Conservation (phyloP, 2,113 vertebrate genomes). For the Marmota flaviventris region DNA sequence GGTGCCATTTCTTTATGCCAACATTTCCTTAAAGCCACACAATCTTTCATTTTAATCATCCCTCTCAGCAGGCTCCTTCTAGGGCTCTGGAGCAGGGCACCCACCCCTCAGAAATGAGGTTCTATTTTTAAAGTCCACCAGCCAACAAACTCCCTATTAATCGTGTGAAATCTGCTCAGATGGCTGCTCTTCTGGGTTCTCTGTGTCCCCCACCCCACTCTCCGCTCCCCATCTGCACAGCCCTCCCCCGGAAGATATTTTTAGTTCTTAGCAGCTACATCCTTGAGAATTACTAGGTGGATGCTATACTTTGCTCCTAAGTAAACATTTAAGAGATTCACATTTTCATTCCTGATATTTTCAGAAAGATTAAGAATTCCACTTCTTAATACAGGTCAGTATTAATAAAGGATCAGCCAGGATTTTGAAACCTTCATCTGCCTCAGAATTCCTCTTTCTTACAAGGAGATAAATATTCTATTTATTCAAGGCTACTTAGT, state of each 20-base stretch:
- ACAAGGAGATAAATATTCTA: background rate
- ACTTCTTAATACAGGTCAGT: background rate
- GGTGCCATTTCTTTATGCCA: conserved; percentile 84
- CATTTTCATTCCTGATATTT: conserved; percentile 59
- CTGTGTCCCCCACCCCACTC: background rate
- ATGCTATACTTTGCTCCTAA: conserved; percentile 70
- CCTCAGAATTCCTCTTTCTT: background rate
- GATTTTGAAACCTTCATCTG: conserved; percentile 1
- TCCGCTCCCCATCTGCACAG: conserved; percentile 77
- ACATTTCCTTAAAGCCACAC: conserved; percentile 81
- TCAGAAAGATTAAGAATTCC: background rate
- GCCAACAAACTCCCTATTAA: conserved; percentile 78
- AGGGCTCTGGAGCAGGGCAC: conserved; percentile 65
- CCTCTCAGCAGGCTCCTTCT: conserved; percentile 76
- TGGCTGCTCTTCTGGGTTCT: conserved; percentile 77
- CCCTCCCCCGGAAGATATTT: conserved; percentile 74
- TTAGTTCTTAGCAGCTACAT: conserved; percentile 74
- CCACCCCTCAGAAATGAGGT: conserved; percentile 74
- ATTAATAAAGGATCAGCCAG: background rate
- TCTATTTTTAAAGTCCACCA: conserved; percentile 83
- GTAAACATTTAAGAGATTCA: conserved; percentile 18
- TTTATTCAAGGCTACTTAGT: background rate
- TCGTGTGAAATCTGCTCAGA: conserved; percentile 81
- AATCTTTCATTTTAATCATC: conserved; percentile 83
- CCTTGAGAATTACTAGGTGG: conserved; percentile 67